Base-by-base conservation (phyloP, 2,888 invertebrate genomes). In the Cephus spinipes region DNA sequence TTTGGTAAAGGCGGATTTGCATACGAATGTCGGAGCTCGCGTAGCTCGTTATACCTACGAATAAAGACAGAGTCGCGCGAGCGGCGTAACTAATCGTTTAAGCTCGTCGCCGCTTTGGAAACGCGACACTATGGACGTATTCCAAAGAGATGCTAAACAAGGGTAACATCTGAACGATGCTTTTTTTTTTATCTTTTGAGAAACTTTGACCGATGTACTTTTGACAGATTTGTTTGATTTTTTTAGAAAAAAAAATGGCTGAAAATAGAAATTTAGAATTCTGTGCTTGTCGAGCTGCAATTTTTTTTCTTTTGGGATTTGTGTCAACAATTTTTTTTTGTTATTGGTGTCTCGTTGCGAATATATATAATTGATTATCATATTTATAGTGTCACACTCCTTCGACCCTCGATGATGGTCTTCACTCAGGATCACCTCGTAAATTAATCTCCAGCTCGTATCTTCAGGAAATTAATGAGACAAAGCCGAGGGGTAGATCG, bases 51-150 rank as follows among this genome's bases (percentile, higher is more conserved):
- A 68, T 77, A 74, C 77, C 74, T 77, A 80, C 76, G 82, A 80
- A 87, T 84, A 88, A 88, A 88, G 87, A 85, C 85, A 84, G 83
- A 85, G 86, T 83, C 84, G 83, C 82, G 84, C 84, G 85, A 85
- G 83, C 81, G 73, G 84, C 85, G 89, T 88, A 87, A 89, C 89
- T 88, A 90, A 89, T 89, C 88, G 87, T 85, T 85, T 69, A 76
- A 80, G 73, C 55, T 23, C 55, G 55, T 55, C 55, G 55, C 23
- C 23, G 55, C 55, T 55, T 55, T 55, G 55, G 55, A 55, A 55
- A 55, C 55, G 55, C 55, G 55, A 55, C 55, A 55, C 55, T 55
- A 55, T 23, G 9, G 9, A 55, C 23, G 23, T 55, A 9, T 9
- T 55, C 23, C 55, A 55, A 55, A 55, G 55, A 55, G 55, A 55